Evolutionary conservation across 2,113 vertebrate genomes (phyloP), one percentile per base, ranked within the genome.

Genomic region (Dendropsophus ebraccatus): DNA sequence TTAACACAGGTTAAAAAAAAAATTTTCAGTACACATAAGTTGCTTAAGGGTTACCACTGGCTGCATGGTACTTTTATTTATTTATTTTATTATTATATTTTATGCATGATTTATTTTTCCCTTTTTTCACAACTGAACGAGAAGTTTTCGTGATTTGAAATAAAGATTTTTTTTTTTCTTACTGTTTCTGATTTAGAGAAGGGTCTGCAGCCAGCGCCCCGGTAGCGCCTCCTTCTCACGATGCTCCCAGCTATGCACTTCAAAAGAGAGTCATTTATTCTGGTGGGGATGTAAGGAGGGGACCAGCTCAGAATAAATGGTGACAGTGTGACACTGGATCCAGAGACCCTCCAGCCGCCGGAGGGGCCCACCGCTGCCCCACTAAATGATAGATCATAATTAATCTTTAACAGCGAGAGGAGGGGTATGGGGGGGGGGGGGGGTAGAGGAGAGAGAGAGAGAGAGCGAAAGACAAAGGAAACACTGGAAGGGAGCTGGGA

Each of bases 191-290:
- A 60, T 37, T 58, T 62, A 28, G 35, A 80, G 41, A 65, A 60
- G 12, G 77, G 77, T 54, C 32, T 80, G 30, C n/a, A 80, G 78
- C 58, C 78, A 19, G 60, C 45, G 3, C 35, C 73, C 73, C 30
- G 28, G 19, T 28, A 70, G 70, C 50, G 50, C 84, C 50, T 54
- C 84, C 65, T 56, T 69, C 84, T 56, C 77, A 62, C 37, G 37
- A 65, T 47, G 77, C 75, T 86, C 84, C 82, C 82, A 84, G 84
- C 84, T 65, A 70, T 56, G 74, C 84, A 79, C 84, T 86, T 86
- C 60, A 86, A 86, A 86, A 86, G 84, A 86, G 49, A 54, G 28
- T 80, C 84, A 86, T 86, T 86, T 86, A 86, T 86, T 78, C 56
- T 78, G 32, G 21, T 35, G 35, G 74, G 30, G 76, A 80, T 86